phyloP scores from a whole-genome alignment of 2,113 vertebrate genomes.

The cat (Felis catus) region DNA sequence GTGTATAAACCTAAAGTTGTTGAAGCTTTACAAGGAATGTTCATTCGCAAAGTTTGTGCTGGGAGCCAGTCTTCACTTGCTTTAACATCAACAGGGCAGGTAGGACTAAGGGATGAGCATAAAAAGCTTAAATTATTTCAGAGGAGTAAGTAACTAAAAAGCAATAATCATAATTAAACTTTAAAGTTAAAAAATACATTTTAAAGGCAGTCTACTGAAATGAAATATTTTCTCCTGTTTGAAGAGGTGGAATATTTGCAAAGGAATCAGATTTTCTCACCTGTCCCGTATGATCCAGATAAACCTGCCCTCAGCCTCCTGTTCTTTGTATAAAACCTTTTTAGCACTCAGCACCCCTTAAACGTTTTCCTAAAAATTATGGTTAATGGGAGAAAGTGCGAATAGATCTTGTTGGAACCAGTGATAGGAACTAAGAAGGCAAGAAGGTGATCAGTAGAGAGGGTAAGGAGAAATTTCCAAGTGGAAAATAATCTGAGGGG shows the following conservation, averaged over 20 bases:
- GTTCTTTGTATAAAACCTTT: constrained; percentile 28
- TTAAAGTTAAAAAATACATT: constrained; percentile 29
- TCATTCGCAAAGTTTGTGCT: constrained; percentile 91
- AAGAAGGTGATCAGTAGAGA: background rate
- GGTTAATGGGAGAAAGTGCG: background rate
- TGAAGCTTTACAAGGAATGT: constrained; percentile 92
- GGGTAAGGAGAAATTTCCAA: background rate
- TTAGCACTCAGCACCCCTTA: background rate
- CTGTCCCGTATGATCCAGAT: background rate
- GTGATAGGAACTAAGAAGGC: background rate
- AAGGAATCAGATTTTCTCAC: constrained; percentile 35
- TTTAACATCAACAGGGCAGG: constrained; percentile 91
- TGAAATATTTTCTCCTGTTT: background rate
- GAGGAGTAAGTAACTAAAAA: background rate
- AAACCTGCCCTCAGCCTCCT: background rate
- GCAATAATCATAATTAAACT: background rate
- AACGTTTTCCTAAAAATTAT: background rate
- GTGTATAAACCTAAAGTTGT: constrained; percentile 93
- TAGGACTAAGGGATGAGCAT: constrained; percentile 61
- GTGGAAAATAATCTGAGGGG: constrained; percentile 10
- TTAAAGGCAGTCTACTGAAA: constrained; percentile 24
- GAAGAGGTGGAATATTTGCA: constrained; percentile 8
- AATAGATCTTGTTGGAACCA: background rate
- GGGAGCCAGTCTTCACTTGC: constrained; percentile 91
- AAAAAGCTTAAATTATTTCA: constrained; percentile 6